Percentiles rank a stretch among this genome's conserved stretches.
phyloP scores from a whole-genome alignment of 1,140 invertebrate genomes.

The Cotesia typhae region DNA sequence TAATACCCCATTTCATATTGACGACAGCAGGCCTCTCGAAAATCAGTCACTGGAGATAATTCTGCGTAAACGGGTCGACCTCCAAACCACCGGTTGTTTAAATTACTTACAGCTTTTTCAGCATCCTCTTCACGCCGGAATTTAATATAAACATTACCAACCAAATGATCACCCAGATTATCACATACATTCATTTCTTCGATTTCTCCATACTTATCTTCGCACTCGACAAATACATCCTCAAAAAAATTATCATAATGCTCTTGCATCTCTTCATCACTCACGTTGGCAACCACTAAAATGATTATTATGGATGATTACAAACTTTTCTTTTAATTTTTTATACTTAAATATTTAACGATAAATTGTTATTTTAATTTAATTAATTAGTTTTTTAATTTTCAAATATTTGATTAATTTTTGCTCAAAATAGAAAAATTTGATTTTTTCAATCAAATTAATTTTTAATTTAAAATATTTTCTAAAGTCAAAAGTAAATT shows the following conservation, averaged over 20 bases:
- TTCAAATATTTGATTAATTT: too few species aligned
- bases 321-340: background rate
- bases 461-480: too few species aligned
- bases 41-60: slow-evolving; percentile 97
- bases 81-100: slow-evolving; percentile 99
- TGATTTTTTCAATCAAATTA: too few species aligned
- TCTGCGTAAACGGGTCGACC: slow-evolving; percentile 98
- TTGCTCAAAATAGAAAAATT: too few species aligned
- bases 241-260: slow-evolving; percentile 99
- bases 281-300: slow-evolving; percentile 87
- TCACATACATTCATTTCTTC: slow-evolving; percentile 99
- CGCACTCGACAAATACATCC: slow-evolving; percentile 98
- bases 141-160: slow-evolving; percentile 99
- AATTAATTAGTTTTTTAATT: too few species aligned
- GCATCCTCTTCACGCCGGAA: slow-evolving; percentile 99
- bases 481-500: too few species aligned
- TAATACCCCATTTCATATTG: slow-evolving; percentile 98
- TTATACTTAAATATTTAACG: background rate
- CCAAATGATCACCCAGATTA: slow-evolving; percentile 97
- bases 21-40: slow-evolving; percentile 97
- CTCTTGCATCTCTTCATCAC: slow-evolving; percentile 97
- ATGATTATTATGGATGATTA: slow-evolving; percentile 35
- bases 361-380: slow-evolving; percentile 17
- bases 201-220: slow-evolving; percentile 99
- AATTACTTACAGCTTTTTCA: slow-evolving; percentile 93